Evolutionary conservation across 2,797 vertebrate genomes (phyloP).

Genomic region (Salarias fasciatus): DNA sequence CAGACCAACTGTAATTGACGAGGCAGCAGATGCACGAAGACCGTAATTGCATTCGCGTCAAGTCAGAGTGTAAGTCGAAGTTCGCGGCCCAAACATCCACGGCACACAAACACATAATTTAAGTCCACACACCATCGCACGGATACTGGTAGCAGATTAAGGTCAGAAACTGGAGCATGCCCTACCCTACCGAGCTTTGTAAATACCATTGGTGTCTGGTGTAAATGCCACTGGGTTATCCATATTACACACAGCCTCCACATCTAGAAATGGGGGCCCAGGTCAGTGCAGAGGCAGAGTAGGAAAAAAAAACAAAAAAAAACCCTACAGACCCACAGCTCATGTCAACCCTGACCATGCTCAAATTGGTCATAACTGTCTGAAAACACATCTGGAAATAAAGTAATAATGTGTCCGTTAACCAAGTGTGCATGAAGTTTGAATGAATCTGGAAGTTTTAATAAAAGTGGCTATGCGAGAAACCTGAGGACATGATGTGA

Average conservation of each 20-base stretch:
- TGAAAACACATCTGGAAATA: conserved; percentile 11
- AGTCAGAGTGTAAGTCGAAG: conserved; percentile 18
- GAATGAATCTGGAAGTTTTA: conserved; percentile 70
- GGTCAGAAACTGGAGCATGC: conserved; percentile 73
- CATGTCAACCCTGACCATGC: too few relatives aligned
- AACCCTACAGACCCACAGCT: too few relatives aligned
- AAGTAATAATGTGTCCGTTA: conserved; percentile 28
- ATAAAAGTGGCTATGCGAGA: conserved; percentile 62
- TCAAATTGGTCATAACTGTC: too few relatives aligned
- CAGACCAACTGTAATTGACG: conserved; percentile 23
- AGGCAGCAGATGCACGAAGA: neutral
- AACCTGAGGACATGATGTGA: conserved; percentile 57
- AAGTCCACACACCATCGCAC: conserved; percentile 6
- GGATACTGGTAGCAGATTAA: conserved; percentile 68
- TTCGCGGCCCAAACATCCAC: conserved; percentile 13
- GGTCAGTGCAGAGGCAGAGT: too few relatives aligned
- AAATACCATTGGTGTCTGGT: conserved; percentile 76
- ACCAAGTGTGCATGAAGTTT: conserved; percentile 50
- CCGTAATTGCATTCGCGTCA: conserved; percentile 18
- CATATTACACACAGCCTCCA: conserved; percentile 51
- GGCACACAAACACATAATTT: conserved; percentile 41
- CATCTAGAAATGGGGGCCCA: conserved; percentile 33
- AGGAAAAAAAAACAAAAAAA: too few relatives aligned
- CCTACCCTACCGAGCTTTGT: conserved; percentile 60
- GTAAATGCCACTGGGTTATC: conserved; percentile 78